phyloP scores from a whole-genome alignment of 2,888 invertebrate genomes.

The Athalia cordata region DNA sequence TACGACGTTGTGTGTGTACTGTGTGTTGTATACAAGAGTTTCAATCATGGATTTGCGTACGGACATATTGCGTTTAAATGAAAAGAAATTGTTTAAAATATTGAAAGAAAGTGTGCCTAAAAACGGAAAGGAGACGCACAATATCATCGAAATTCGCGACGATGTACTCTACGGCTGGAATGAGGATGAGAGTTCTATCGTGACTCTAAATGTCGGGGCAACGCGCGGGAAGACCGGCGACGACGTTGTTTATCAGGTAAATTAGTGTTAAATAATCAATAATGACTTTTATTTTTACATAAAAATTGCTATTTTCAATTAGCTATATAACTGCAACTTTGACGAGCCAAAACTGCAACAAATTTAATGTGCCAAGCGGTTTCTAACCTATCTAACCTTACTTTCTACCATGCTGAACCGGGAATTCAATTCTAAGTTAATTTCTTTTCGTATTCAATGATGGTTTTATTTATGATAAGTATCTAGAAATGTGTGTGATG shows the following conservation, averaged over 20 bases:
- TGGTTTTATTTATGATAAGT: too few relatives aligned
- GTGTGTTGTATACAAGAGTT: background rate
- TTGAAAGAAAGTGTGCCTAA: slow-evolving; percentile 76
- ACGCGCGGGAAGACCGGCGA: slow-evolving; percentile 74
- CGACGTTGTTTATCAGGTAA: slow-evolving; percentile 79
- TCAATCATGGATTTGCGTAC: slow-evolving; percentile 77
- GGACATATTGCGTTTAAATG: slow-evolving; percentile 78
- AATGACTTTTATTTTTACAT: slow-evolving; percentile 16
- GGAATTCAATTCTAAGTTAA: background rate
- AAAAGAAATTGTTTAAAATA: slow-evolving; percentile 79
- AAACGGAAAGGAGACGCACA: slow-evolving; percentile 77
- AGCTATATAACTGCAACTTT: background rate
- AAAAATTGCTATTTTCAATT: slow-evolving; percentile 8
- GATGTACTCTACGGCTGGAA: slow-evolving; percentile 83
- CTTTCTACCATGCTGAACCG: slow-evolving; percentile 6
- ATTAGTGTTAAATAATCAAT: slow-evolving; percentile 46
- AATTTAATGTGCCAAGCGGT: background rate
- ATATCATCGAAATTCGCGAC: slow-evolving; percentile 80
- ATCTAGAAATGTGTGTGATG: too few relatives aligned
- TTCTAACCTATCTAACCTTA: slow-evolving; percentile 39
- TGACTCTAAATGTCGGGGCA: slow-evolving; percentile 79
- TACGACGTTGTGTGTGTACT: slow-evolving; percentile 6
- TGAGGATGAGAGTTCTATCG: slow-evolving; percentile 78
- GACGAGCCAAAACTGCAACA: background rate
- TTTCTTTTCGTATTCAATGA: too few relatives aligned